Conservation (phyloP, 2,888 invertebrate species). For the Brenthis daphne region DNA sequence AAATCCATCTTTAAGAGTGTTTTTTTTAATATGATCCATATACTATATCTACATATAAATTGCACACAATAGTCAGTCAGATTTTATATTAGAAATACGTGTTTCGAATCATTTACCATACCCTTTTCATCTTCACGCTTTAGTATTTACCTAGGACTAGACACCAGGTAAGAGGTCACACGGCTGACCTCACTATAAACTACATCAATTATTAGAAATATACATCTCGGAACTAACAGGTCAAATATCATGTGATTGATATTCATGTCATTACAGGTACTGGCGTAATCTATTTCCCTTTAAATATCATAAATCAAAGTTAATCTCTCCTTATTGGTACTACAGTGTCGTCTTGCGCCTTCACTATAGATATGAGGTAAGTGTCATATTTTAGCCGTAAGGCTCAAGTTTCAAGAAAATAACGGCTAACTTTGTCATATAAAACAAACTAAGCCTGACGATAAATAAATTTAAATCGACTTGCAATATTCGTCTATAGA, state of each 20-base stretch:
- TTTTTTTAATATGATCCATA: no score
- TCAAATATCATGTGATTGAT: conserved; percentile 24
- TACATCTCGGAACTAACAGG: conserved; percentile 17
- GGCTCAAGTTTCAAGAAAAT: no score
- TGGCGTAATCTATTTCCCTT: conserved; percentile 19
- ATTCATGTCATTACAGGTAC: conserved; percentile 10
- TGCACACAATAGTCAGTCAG: no score
- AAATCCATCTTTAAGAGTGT: no score
- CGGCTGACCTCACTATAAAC: conserved; percentile 30
- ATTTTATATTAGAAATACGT: no score
- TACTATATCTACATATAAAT: no score
- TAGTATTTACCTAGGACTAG: conserved; percentile 6
- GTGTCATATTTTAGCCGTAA: not conserved
- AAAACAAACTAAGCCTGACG: no score
- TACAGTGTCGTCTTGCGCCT: not conserved
- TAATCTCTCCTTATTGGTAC: not conserved
- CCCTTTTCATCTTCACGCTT: conserved; percentile 8
- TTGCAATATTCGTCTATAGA: no score
- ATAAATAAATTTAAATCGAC: no score
- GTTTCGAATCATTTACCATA: not conserved
- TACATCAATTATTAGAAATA: conserved; percentile 34
- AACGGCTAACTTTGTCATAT: no score
- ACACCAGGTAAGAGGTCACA: conserved; percentile 24
- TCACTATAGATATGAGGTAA: not conserved
- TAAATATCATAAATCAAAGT: conserved; percentile 10